phyloP scores from a whole-genome alignment of 1,140 invertebrate species.

The Eubasilissa regina region DNA sequence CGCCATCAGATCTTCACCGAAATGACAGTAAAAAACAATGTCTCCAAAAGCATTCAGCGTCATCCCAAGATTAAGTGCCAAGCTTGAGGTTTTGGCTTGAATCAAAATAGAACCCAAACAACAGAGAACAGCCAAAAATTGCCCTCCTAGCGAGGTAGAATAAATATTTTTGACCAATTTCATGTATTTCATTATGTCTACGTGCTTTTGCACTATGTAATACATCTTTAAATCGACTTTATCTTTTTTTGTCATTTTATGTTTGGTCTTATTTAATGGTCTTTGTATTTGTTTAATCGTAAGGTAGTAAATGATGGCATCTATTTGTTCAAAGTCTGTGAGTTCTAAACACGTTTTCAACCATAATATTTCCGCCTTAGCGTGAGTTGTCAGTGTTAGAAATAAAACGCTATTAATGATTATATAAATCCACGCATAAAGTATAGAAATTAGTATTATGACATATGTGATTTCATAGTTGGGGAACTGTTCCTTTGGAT shows the following conservation, averaged over 20 bases:
- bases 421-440: neutral
- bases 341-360: constrained; percentile 33
- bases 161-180: constrained; percentile 29
- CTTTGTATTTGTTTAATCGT: constrained; percentile 9
- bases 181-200: constrained; percentile 44
- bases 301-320: constrained; percentile 24
- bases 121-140: constrained; percentile 33
- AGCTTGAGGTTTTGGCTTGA: constrained; percentile 18
- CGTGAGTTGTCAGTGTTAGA: constrained; percentile 36
- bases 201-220: constrained; percentile 44
- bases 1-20: constrained; percentile 33
- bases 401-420: constrained; percentile 35
- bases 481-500: constrained; percentile 16
- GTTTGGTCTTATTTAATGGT: neutral
- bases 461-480: constrained; percentile 26
- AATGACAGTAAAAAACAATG: constrained; percentile 49
- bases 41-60: constrained; percentile 46
- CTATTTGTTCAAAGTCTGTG: neutral
- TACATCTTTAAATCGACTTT: constrained; percentile 44
- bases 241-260: neutral
- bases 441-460: neutral
- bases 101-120: constrained; percentile 38
- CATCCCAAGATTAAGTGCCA: constrained; percentile 24
- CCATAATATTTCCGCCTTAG: constrained; percentile 43
- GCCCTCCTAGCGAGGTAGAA: constrained; percentile 6